Conservation (phyloP, 2,797 vertebrate genomes). For the Geotria australis region DNA sequence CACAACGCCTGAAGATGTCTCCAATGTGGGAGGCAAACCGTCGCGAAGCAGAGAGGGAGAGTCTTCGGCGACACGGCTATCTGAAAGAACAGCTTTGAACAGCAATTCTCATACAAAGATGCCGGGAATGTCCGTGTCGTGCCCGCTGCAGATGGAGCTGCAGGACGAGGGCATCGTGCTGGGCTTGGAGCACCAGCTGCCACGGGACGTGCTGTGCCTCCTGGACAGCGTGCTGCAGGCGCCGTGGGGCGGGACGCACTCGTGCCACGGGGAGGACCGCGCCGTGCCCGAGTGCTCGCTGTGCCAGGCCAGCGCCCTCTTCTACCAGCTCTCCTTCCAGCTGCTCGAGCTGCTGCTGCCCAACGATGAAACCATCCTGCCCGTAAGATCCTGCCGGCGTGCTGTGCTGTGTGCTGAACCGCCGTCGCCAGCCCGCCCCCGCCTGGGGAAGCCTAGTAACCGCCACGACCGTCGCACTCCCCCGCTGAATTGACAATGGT, state of each 20-base stretch:
- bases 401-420: too few species aligned
- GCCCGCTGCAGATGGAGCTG: constrained; percentile 54
- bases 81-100: too few species aligned
- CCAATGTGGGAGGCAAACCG: too few species aligned
- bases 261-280: constrained; percentile 87
- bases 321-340: constrained; percentile 88
- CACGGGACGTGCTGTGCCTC: constrained; percentile 80
- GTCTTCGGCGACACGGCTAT: too few species aligned
- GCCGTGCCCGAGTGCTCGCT: constrained; percentile 48
- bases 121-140: too few species aligned
- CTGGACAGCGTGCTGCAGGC: constrained; percentile 97
- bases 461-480: too few species aligned
- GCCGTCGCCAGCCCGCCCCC: background rate
- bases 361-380: constrained; percentile 65
- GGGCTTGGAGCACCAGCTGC: constrained; percentile 69
- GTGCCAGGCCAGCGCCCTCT: constrained; percentile 92
- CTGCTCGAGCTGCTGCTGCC: constrained; percentile 72
- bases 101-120: too few species aligned
- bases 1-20: too few species aligned
- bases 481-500: too few species aligned
- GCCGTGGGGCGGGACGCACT: constrained; percentile 89
- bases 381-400: constrained; percentile 25
- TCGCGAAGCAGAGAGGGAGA: too few species aligned
- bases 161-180: constrained; percentile 81
- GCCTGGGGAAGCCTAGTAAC: background rate